Percentiles rank a stretch among this genome's conserved stretches.
Conservation (phyloP, 2,113 vertebrate species). For the Ceyx margarethae region DNA sequence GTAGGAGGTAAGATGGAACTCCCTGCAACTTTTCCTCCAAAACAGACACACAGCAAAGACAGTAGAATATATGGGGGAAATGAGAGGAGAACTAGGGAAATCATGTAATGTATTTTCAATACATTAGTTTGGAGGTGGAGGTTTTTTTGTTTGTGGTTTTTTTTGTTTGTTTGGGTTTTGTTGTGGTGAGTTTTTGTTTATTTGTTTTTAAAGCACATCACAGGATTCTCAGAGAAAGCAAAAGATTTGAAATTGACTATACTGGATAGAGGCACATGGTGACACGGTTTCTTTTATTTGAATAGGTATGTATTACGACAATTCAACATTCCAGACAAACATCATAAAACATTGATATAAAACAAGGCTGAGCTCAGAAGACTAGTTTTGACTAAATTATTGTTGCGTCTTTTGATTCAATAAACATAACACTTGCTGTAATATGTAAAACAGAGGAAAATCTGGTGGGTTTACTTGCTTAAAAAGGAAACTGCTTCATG, state of each 20-base stretch:
- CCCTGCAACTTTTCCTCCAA: not conserved
- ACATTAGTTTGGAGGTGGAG: not conserved
- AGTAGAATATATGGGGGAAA: not conserved
- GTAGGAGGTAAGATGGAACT: not conserved
- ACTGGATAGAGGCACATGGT: too few species aligned
- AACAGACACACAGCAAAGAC: not conserved
- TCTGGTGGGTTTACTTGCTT: not conserved
- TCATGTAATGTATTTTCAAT: not conserved
- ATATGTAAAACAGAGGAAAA: not conserved
- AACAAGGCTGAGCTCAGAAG: not conserved
- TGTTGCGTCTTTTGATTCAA: not conserved
- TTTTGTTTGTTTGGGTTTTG: too few species aligned
- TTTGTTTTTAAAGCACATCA: too few species aligned
- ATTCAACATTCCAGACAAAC: not conserved
- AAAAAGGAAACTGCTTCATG: conserved; percentile 2
- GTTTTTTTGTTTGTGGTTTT: too few species aligned
- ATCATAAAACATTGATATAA: not conserved
- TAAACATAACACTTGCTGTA: not conserved
- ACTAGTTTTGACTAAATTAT: not conserved
- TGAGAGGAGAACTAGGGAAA: not conserved
- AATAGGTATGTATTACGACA: not conserved
- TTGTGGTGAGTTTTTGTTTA: too few species aligned
- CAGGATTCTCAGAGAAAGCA: too few species aligned
- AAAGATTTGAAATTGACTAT: not conserved
- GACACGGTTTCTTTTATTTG: not conserved